These are phyloP conservation scores for Pelmatolapia mariae DNA, from an alignment of 2,113 vertebrate genomes.

Conservation along the genomic window DNA sequence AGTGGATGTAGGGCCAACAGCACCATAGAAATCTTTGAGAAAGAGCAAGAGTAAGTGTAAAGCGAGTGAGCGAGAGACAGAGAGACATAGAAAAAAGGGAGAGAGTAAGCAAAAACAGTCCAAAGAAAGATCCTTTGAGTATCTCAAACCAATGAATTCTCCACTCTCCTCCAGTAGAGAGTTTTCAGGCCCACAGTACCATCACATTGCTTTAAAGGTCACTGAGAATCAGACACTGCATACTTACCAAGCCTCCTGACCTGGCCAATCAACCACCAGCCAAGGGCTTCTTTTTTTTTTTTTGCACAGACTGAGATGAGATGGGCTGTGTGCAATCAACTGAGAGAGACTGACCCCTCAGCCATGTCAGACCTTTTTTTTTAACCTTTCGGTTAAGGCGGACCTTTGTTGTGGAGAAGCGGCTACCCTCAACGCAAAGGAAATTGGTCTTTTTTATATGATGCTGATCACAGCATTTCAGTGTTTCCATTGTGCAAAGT, in stretches of 20 bases:
- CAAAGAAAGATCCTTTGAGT: neutral
- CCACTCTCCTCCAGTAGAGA: neutral
- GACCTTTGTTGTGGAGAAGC: neutral
- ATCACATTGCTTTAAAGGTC: conserved; percentile 49
- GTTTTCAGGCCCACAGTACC: neutral
- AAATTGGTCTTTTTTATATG: neutral
- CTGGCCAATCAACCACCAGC: conserved; percentile 56
- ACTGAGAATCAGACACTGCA: conserved; percentile 38
- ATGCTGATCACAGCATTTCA: neutral
- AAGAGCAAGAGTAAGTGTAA: neutral
- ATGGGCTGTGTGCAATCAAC: conserved; percentile 48
- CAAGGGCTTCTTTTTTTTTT: neutral
- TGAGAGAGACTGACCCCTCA: conserved; percentile 42
- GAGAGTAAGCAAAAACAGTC: neutral
- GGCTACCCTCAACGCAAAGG: neutral
- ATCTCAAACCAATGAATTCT: neutral
- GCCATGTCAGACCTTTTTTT: conserved; percentile 43
- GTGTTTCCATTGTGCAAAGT: neutral
- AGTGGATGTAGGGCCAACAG: neutral
- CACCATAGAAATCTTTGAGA: neutral
- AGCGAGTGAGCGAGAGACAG: neutral
- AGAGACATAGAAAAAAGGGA: neutral
- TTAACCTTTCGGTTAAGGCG: conserved; percentile 37
- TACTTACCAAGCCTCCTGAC: conserved; percentile 54
- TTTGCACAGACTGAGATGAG: conserved; percentile 18